A percentile compares a stretch with the other conserved stretches of the same genome.
Evolutionary conservation across 1,140 invertebrate genomes (phyloP).

Genomic region (Bathynomus jamesi): DNA sequence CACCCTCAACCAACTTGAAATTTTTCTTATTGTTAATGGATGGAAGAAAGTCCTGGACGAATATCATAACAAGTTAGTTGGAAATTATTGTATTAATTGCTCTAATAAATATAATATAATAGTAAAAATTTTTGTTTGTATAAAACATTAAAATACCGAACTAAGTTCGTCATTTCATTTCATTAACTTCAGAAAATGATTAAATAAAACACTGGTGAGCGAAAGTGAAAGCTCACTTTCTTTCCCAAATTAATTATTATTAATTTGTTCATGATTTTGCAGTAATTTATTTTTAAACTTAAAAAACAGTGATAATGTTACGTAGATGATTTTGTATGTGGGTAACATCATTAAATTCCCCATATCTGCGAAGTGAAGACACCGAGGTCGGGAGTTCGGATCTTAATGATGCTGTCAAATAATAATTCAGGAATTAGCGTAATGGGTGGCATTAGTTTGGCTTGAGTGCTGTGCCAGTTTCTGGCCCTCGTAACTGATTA

Average conservation of each 20-base stretch:
- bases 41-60: slow-evolving; percentile 39
- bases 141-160: neutral
- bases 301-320: no score
- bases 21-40: slow-evolving; percentile 47
- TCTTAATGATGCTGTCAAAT: neutral
- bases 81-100: neutral
- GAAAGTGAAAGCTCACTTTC: no score
- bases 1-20: slow-evolving; percentile 53
- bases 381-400: neutral
- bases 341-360: no score
- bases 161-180: neutral
- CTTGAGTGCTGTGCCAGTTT: no score
- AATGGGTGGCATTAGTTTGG: neutral
- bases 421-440: neutral
- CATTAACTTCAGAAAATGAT: no score
- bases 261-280: no score
- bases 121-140: neutral
- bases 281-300: no score
- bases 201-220: no score
- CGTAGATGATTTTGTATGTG: no score
- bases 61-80: neutral
- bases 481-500: no score
- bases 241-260: no score
- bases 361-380: neutral
- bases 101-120: neutral